Base-by-base conservation (phyloP, 2,113 vertebrate genomes). In the Alectura lathami region DNA sequence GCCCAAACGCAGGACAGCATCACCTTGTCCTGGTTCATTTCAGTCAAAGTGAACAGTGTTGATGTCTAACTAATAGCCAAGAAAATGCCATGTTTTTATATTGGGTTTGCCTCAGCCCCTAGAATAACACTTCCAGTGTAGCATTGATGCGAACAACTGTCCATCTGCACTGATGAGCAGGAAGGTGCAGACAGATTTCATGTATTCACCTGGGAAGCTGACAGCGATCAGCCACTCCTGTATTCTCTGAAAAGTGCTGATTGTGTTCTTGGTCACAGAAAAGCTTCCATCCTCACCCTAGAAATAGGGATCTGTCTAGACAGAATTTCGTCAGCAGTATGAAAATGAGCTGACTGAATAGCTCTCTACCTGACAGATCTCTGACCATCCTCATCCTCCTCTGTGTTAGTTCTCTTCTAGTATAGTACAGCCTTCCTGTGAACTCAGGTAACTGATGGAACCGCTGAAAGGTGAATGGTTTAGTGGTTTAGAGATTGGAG, bases 71-170 rank as follows among this genome's bases (percentile, higher is more conserved):
- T 1, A 78, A 29, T 34, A 45, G 51, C 30, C 68, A 45, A n/a
- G 62, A 59, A n/a, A 75, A 51, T 60, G 11, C 50, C 0, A 0
- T 43, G 32, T 9, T 62, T 63, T 54, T 16, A 27, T 42, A 32
- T 26, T 2, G 29, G 10, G 27, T 30, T 66, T 47, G 18, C 42
- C 50, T 57, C 26, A 26, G n/a, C 34, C 64, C 34, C n/a, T 26
- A 5, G 24, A 74, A 42, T 23, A 14, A 40, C 11, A 2, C 2
- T 0, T 32, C 64, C 47, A 23, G 23, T 0, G 0, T 34, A 6
- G 32, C 24, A 8, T 16, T 1, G 1, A 13, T 59, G 47, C 24
- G 62, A 48, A 22, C 45, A 27, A 14, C 54, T 63, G 40, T 8
- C 17, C 34, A 40, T 42, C 59, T 42, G 29, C 5, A 54, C 56